These are phyloP conservation scores for Baryphthengus martii DNA, from an alignment of 2,113 vertebrate species.

Conservation along the genomic window DNA sequence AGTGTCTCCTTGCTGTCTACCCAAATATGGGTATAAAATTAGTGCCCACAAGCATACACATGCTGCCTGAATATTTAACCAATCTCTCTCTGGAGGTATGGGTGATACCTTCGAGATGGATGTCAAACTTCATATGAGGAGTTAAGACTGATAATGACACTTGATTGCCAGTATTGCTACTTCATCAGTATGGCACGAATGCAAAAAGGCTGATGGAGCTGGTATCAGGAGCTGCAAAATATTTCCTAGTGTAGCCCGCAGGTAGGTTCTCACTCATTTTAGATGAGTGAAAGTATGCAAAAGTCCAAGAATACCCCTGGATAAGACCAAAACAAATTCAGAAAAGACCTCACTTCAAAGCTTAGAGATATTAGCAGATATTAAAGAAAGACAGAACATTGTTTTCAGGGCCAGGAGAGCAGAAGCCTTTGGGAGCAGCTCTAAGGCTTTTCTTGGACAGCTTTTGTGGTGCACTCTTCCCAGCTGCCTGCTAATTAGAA, in stretches of 20 bases:
- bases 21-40: background rate
- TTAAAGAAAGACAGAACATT: background rate
- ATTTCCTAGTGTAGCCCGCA: background rate
- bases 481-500: background rate
- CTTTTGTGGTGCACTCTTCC: background rate
- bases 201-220: background rate
- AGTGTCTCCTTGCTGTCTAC: background rate
- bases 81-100: background rate
- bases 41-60: background rate
- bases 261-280: background rate
- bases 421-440: background rate
- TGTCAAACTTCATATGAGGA: background rate
- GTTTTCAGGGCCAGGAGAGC: background rate
- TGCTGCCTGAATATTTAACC: background rate
- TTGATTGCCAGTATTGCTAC: background rate
- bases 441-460: background rate
- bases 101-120: background rate
- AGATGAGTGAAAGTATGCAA: background rate
- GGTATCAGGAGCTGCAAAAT: background rate
- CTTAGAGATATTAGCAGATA: background rate
- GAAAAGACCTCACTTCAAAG: background rate
- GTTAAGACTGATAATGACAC: background rate
- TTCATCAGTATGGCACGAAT: background rate
- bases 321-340: background rate
- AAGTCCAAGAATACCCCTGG: background rate